Evolutionary conservation across 1,140 invertebrate species (phyloP).

Genomic region (Panagrolaimus sp.): DNA sequence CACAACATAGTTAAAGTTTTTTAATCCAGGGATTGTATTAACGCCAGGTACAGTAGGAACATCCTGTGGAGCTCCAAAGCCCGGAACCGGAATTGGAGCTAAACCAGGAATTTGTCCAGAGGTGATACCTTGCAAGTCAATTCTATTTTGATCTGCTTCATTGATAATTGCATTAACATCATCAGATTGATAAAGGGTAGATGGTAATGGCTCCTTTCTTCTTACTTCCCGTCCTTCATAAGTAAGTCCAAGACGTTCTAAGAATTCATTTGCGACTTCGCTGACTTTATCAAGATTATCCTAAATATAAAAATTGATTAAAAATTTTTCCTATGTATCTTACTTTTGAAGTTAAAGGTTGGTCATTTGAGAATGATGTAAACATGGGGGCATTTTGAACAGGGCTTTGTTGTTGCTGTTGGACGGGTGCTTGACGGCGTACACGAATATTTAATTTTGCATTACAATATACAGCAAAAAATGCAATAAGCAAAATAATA

Average conservation of each 20-base stretch:
- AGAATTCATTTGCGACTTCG: constrained; percentile 17
- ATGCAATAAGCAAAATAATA: neutral
- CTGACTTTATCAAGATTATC: constrained; percentile 9
- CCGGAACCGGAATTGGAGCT: constrained; percentile 58
- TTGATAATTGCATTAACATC: constrained; percentile 41
- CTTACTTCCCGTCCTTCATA: constrained; percentile 36
- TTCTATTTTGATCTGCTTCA: constrained; percentile 43
- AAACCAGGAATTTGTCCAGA: constrained; percentile 57
- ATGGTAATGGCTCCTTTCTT: constrained; percentile 25
- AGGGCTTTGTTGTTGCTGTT: neutral
- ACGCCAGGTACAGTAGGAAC: constrained; percentile 56
- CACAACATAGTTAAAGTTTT: constrained; percentile 59
- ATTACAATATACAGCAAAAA: neutral
- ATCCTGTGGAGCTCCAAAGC: constrained; percentile 49
- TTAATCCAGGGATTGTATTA: constrained; percentile 58
- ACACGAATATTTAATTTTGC: neutral
- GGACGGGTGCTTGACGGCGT: neutral
- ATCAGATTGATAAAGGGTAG: constrained; percentile 39
- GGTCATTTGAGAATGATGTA: constrained; percentile 9
- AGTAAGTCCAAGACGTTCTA: constrained; percentile 41
- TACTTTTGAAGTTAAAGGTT: neutral
- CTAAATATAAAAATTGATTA: neutral
- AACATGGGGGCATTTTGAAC: neutral
- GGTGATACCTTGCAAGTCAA: constrained; percentile 54
- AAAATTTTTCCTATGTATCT: neutral